Base-by-base conservation (phyloP, 1,140 invertebrate genomes). In the Drosophila subpulchrella region DNA sequence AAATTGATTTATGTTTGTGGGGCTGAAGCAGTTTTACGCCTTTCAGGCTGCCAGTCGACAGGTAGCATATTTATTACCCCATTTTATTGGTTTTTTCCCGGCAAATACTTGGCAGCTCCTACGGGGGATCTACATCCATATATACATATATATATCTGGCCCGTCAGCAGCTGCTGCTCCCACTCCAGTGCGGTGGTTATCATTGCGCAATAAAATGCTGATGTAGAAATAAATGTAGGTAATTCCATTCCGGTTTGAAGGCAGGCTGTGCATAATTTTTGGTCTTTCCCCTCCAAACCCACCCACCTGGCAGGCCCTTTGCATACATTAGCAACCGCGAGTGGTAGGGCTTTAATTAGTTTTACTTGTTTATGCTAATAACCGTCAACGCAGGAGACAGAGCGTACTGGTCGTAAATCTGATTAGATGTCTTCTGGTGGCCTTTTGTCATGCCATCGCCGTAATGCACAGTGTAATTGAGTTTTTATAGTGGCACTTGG, bases 311-410 rank as follows among this genome's bases (percentile, higher is more conserved):
- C 68, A 85, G 76, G 79, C 54, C 67, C 74, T 90, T 91, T 88
- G 89, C 82, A 91, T 91, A 77, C 70, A 91, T 88, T 91, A 89
- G 73, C 88, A 79, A 77, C 78, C 63, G 81, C 63, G 81, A 74
- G 80, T 78, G 63, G 80, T 13, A 8, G 13, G 44, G 59, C 75
- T 80, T 81, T 91, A 91, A 91, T 91, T 91, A 88, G 88, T 91
- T 91, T 88, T 77, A 65, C 81, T 90, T 85, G 68, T 78, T 83
- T 78, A 75, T 76, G 79, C 72, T 80, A 76, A 76, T 76, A 76
- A 76, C 59, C 54, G 73, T 48, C 72, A 42, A 61, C n/a, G 62
- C 51, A 42, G 47, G 15, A 20, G 15, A 7, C 42, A 20, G 17
- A 46, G 17, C 17, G 42, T 46, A 17, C 42, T 46, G 50, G 42